These are phyloP conservation scores for Enteromius paludinosus DNA, from an alignment of 2,797 vertebrate species.

Conservation along the genomic window DNA sequence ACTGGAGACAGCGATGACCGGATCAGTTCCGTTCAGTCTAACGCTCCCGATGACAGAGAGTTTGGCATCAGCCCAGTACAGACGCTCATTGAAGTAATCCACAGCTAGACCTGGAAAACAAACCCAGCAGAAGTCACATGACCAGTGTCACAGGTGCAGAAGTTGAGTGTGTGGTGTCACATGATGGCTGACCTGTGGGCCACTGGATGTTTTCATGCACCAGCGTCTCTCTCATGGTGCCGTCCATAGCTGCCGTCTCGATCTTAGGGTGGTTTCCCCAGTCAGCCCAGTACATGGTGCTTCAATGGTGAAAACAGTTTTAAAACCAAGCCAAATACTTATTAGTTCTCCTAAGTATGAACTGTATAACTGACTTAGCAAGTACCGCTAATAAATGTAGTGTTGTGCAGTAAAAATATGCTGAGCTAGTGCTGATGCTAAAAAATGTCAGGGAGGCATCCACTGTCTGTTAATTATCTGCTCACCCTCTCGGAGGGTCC, in stretches of 20 bases:
- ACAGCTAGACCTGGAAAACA: constrained; percentile 86
- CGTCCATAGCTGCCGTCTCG: constrained; percentile 95
- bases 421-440: neutral
- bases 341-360: neutral
- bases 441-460: neutral
- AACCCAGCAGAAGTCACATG: neutral
- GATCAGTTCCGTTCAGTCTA: constrained; percentile 90
- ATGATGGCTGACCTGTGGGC: constrained; percentile 86
- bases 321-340: constrained; percentile 7
- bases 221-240: constrained; percentile 91
- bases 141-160: neutral
- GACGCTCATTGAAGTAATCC: constrained; percentile 93
- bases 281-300: constrained; percentile 99
- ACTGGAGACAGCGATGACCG: constrained; percentile 86
- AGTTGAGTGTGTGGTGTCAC: constrained; percentile 6
- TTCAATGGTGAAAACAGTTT: constrained; percentile 56
- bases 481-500: constrained; percentile 90
- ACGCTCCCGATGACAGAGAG: constrained; percentile 94
- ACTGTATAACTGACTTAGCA: neutral
- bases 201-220: constrained; percentile 96
- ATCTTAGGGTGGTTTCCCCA: constrained; percentile 99
- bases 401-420: neutral
- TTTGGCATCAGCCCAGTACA: constrained; percentile 96
- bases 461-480: neutral
- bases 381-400: neutral